Conservation (phyloP, 2,797 vertebrate genomes). For the Paratrypauchen microcephalus region DNA sequence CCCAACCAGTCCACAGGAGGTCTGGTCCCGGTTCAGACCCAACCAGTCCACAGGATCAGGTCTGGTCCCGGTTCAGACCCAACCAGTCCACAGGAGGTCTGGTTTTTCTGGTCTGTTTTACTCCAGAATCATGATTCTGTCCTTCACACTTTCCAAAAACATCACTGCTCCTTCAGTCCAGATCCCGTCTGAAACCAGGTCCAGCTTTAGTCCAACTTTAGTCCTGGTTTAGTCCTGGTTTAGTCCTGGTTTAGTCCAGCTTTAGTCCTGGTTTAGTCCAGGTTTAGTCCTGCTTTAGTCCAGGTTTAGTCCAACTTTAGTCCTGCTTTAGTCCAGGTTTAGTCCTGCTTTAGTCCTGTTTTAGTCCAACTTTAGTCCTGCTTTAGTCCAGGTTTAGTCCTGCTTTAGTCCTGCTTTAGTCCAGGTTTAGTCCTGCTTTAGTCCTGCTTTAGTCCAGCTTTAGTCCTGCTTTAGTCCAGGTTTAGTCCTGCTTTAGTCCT, state of each 20-base stretch:
- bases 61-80: not conserved
- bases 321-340: too few species aligned
- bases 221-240: too few species aligned
- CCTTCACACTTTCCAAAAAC: not conserved
- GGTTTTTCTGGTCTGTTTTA: not conserved
- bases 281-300: too few species aligned
- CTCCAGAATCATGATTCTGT: not conserved
- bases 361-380: not conserved
- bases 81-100: not conserved
- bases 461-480: not conserved
- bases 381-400: not conserved
- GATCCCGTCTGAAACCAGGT: not conserved
- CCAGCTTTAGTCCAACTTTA: not conserved
- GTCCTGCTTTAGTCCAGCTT: not conserved
- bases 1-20: not conserved
- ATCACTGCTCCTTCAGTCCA: not conserved
- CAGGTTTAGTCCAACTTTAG: too few species aligned
- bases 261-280: too few species aligned
- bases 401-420: not conserved
- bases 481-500: not conserved
- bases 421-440: not conserved
- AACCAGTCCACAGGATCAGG: too few species aligned
- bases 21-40: not conserved
- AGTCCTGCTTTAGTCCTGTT: too few species aligned
- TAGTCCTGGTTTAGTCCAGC: too few species aligned